Percentiles rank a stretch among this genome's conserved stretches.
These are phyloP conservation scores for Enteromius viviparus DNA, from an alignment of 2,797 vertebrate genomes.

Conservation along the genomic window DNA sequence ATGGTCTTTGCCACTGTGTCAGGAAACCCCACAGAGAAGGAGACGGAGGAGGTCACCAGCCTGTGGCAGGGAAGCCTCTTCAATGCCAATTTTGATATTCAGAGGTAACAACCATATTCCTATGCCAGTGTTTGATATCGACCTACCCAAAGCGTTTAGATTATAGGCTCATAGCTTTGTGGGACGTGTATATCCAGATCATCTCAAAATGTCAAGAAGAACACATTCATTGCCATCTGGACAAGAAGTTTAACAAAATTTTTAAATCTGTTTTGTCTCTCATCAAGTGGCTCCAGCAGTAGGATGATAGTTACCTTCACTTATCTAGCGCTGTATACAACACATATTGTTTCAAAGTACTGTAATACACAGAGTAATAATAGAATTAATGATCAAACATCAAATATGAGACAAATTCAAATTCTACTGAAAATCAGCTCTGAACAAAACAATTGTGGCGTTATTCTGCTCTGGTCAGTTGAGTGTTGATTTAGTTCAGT, in stretches of 20 bases:
- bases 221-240: neutral
- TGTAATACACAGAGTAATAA: neutral
- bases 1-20: conserved; percentile 97
- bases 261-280: no score
- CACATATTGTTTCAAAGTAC: neutral
- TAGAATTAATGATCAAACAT: neutral
- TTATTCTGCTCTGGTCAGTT: neutral
- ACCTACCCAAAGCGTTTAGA: neutral
- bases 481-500: neutral
- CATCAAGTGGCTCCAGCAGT: no score
- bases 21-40: conserved; percentile 90
- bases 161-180: neutral
- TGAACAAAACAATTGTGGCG: neutral
- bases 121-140: neutral
- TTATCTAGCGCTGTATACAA: neutral
- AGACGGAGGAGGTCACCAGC: conserved; percentile 92
- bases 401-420: neutral
- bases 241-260: neutral
- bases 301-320: no score
- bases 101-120: conserved; percentile 78
- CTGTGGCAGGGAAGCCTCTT: conserved; percentile 96
- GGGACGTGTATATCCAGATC: neutral
- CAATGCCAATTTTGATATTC: conserved; percentile 95
- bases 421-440: neutral
- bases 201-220: neutral